Evolutionary conservation across 2,113 vertebrate genomes (phyloP).

Genomic region (Ardeotis arabs): DNA sequence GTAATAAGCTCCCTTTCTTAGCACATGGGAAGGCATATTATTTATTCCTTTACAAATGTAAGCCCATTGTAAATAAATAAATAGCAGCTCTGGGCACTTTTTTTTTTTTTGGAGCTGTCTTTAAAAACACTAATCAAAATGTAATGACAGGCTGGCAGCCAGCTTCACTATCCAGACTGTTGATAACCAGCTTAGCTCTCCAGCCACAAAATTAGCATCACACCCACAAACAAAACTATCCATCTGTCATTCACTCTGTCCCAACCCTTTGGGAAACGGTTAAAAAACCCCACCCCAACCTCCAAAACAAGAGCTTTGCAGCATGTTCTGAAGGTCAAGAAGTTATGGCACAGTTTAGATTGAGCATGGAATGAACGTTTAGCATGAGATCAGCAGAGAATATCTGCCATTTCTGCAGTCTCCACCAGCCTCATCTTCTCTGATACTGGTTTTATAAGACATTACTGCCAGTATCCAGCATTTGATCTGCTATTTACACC

Average conservation of each 20-base stretch:
- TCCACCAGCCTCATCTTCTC: background rate
- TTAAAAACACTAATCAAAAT: slow-evolving; percentile 55
- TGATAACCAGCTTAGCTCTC: slow-evolving; percentile 40
- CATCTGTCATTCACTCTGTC: background rate
- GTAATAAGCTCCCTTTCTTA: slow-evolving; percentile 11
- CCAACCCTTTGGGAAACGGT: background rate
- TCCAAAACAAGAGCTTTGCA: background rate
- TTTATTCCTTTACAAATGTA: slow-evolving; percentile 39
- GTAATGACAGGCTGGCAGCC: slow-evolving; percentile 56
- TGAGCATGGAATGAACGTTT: background rate
- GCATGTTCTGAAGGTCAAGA: background rate
- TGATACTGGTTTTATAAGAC: background rate
- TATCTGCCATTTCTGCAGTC: background rate
- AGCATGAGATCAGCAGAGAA: background rate
- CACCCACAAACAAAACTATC: background rate
- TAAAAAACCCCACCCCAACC: background rate
- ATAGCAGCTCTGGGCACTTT: slow-evolving; percentile 31
- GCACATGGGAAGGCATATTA: background rate
- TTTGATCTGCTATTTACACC: background rate
- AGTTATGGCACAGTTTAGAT: background rate
- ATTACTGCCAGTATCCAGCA: background rate
- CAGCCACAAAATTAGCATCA: slow-evolving; percentile 48
- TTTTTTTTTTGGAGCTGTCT: slow-evolving; percentile 14
- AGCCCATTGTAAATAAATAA: slow-evolving; percentile 49
- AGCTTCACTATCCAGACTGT: background rate